Base-by-base conservation (phyloP, 1,140 invertebrate genomes). In the Ptiloglossa arizonensis region DNA sequence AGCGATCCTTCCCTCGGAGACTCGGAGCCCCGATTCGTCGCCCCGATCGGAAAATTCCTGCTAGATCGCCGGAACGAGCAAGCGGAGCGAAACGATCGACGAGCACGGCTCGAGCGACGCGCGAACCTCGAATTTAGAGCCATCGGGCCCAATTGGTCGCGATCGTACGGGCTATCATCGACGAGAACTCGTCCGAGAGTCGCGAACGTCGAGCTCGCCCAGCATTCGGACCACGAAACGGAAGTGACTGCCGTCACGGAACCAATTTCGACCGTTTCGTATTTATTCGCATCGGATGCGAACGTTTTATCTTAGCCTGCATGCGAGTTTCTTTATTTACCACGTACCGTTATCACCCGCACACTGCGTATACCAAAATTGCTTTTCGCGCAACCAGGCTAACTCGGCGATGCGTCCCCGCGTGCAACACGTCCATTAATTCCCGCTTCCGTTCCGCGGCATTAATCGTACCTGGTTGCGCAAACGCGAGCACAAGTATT, bases 231-330 rank as follows among this genome's bases (percentile, higher is more conserved):
- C n/a, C n/a, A 19, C 5, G 11, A 27, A 19, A 13, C 44, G 32
- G 44, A 41, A 63, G 46, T 9, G 29, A 22, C 9, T n/a, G 35
- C 6, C 44, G 41, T 48, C 57, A 22, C 56, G 6, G n/a, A 24
- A 38, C 32, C 32, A 27, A 15, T n/a, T 29, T 69, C 35, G 57
- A 60, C 32, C 22, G 59, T 62, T 56, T 62, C 52, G 17, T 64
- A 27, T 50, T 17, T n/a, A n/a, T n/a, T n/a, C n/a, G n/a, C n/a
- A 15, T 75, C 59, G 52, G 17, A 27, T 56, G 29, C 38, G 38
- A 48, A 41, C 15, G n/a, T 19, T 72, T 52, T 76, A 76, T 76
- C 64, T 76, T 76, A 76, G 46, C 29, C 56, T 75, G 66, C 64
- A 75, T 75, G 73, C 71, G 71, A 74, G n/a, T 32, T n/a, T 59